phyloP scores from a whole-genome alignment of 2,113 vertebrate species.

The Carlito syrichta region DNA sequence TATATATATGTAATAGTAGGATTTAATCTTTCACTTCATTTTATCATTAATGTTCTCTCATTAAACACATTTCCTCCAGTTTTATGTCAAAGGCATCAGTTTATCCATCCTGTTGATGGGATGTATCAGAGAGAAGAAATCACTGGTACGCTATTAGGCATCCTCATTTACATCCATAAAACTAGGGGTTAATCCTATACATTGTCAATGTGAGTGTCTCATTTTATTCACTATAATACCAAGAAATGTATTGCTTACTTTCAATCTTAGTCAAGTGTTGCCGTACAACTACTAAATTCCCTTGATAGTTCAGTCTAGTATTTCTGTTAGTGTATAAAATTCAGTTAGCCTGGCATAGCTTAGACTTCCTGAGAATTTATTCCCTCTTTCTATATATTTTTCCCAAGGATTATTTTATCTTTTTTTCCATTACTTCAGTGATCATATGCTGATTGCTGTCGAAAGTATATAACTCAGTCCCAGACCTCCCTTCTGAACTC shows the following conservation, averaged over 20 bases:
- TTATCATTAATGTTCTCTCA: not conserved
- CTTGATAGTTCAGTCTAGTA: not conserved
- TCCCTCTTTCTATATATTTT: not conserved
- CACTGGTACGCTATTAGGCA: not conserved
- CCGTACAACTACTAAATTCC: not conserved
- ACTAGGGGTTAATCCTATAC: not conserved
- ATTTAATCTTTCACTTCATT: not conserved
- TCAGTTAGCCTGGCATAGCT: not conserved
- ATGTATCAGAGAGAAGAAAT: not conserved
- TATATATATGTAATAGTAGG: too few species aligned
- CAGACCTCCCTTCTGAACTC: not conserved
- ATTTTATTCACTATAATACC: not conserved
- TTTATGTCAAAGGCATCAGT: not conserved
- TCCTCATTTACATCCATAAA: not conserved
- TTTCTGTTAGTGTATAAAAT: not conserved
- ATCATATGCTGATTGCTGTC: not conserved
- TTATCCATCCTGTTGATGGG: not conserved
- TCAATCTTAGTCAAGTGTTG: not conserved
- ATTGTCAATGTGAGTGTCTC: not conserved
- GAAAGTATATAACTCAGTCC: not conserved
- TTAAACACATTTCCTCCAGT: not conserved
- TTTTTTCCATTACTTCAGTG: not conserved
- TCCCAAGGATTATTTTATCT: not conserved
- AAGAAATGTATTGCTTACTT: not conserved
- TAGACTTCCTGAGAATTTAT: not conserved